A percentile compares a stretch with the other conserved stretches of the same genome.
phyloP scores from a whole-genome alignment of 2,113 vertebrate species.

The Macaca fascicularis region DNA sequence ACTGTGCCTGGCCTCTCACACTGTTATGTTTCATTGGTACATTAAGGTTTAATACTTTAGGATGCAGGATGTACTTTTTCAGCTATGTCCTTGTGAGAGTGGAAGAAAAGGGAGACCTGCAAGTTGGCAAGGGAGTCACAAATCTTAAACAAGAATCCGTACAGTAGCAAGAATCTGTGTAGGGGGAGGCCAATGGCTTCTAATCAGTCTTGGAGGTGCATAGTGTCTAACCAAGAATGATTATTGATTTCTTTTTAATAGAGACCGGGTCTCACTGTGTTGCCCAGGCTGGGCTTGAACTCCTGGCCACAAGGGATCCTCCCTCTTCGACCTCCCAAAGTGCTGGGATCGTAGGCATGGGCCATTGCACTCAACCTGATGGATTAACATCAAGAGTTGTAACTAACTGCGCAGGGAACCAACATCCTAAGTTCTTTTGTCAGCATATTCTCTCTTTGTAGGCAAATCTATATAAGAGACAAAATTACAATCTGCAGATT shows the following conservation, averaged over 20 bases:
- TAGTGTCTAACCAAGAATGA: neutral
- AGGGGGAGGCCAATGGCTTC: neutral
- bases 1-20: neutral
- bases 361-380: neutral
- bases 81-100: neutral
- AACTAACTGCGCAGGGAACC: slow-evolving; percentile 18
- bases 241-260: neutral
- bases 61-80: neutral
- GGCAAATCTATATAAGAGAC: neutral
- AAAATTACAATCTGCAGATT: neutral
- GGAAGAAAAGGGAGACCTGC: neutral
- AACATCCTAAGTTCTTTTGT: neutral
- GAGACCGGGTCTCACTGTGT: no score
- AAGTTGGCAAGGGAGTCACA: neutral
- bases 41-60: neutral
- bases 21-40: neutral
- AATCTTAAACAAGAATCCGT: neutral
- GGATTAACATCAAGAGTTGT: neutral
- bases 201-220: neutral
- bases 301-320: no score
- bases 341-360: no score
- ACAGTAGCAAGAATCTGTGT: neutral
- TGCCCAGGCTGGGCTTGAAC: no score
- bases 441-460: neutral
- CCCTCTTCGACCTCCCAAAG: no score